These are phyloP conservation scores for Tholera decimalis DNA, from an alignment of 2,888 invertebrate species.

Conservation along the genomic window DNA sequence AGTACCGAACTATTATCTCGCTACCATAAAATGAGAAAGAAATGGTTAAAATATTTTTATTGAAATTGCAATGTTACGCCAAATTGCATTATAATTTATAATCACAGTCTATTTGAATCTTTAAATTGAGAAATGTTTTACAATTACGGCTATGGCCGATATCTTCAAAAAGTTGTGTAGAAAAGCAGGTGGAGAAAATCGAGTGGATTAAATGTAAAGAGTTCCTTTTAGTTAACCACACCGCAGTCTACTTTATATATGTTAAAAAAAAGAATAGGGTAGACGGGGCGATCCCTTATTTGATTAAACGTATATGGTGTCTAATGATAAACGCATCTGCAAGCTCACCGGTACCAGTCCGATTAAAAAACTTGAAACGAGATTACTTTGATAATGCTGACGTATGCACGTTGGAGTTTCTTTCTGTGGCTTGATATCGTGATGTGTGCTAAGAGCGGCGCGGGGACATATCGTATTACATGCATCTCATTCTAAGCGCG, in stretches of 20 bases:
- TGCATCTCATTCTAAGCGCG: slow-evolving; percentile 71
- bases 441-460: slow-evolving; percentile 65
- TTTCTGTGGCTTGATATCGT: slow-evolving; percentile 65
- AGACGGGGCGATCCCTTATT: slow-evolving; percentile 48
- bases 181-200: slow-evolving; percentile 42
- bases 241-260: slow-evolving; percentile 28
- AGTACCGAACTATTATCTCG: slow-evolving; percentile 41
- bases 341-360: slow-evolving; percentile 39
- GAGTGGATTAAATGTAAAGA: slow-evolving; percentile 33
- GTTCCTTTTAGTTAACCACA: slow-evolving; percentile 33
- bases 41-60: slow-evolving; percentile 34
- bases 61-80: slow-evolving; percentile 43
- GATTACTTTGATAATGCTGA: slow-evolving; percentile 66
- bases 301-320: slow-evolving; percentile 54
- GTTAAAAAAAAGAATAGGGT: slow-evolving; percentile 18
- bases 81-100: slow-evolving; percentile 48
- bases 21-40: slow-evolving; percentile 52
- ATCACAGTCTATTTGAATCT: slow-evolving; percentile 16
- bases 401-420: slow-evolving; percentile 53
- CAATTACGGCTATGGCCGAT: slow-evolving; percentile 22
- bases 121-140: slow-evolving; percentile 29
- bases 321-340: slow-evolving; percentile 57
- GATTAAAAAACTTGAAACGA: slow-evolving; percentile 68
- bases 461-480: slow-evolving; percentile 69
- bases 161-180: slow-evolving; percentile 14